phyloP scores from a whole-genome alignment of 2,113 vertebrate genomes.

The Tympanuchus pallidicinctus region DNA sequence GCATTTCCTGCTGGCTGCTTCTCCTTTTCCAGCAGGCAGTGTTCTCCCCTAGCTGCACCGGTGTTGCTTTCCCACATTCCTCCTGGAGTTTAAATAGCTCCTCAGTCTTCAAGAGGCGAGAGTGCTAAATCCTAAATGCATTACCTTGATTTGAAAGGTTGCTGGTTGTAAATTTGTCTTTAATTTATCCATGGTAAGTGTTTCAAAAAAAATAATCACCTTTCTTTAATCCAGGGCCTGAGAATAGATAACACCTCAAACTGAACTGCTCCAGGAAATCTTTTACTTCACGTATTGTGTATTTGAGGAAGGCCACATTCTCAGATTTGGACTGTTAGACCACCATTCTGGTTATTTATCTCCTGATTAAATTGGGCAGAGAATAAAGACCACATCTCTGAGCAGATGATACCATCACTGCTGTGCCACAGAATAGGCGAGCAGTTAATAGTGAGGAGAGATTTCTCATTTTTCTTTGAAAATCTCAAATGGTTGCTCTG shows the following conservation, averaged over 20 bases:
- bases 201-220: background rate
- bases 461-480: background rate
- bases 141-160: background rate
- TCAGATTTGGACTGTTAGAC: background rate
- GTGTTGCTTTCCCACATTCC: background rate
- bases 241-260: background rate
- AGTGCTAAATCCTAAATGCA: background rate
- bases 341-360: background rate
- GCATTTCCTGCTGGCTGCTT: background rate
- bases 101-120: background rate
- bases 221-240: background rate
- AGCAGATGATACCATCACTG: background rate
- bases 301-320: background rate
- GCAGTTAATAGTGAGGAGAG: background rate
- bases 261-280: background rate
- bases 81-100: background rate
- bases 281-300: rapidly evolving
- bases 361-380: background rate
- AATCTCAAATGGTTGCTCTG: background rate
- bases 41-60: background rate
- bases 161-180: background rate
- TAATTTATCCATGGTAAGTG: background rate
- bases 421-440: background rate
- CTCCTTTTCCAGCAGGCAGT: background rate
- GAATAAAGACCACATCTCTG: background rate